Evolutionary conservation across 2,113 vertebrate species (phyloP).

Genomic region (Melanerpes aurifrons): DNA sequence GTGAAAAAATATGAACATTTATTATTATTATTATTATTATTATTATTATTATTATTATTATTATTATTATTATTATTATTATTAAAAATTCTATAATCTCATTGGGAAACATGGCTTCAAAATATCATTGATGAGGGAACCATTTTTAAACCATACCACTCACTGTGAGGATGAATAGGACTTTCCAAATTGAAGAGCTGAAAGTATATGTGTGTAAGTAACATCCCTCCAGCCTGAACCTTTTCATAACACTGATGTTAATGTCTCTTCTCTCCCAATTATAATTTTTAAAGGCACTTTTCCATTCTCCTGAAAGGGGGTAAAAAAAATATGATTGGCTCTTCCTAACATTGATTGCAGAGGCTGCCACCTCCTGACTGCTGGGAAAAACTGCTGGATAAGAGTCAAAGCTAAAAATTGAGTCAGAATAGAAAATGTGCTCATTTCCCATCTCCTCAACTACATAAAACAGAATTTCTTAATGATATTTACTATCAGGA

Average conservation of each 20-base stretch:
- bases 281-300: background rate
- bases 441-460: background rate
- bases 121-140: background rate
- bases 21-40: too few species aligned
- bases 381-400: background rate
- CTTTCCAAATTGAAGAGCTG: background rate
- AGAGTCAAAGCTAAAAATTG: background rate
- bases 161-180: background rate
- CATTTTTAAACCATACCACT: background rate
- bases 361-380: slow-evolving; percentile 5
- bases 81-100: background rate
- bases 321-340: background rate
- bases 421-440: background rate
- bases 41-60: too few species aligned
- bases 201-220: background rate
- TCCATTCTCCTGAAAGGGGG: background rate
- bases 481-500: background rate
- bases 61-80: too few species aligned
- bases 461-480: background rate
- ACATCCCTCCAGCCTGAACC: background rate
- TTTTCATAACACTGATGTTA: background rate
- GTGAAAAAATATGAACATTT: background rate
- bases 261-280: background rate
- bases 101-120: background rate
- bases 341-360: background rate